Base-by-base conservation (phyloP, 2,888 invertebrate species). In the Aphrophora alni region DNA sequence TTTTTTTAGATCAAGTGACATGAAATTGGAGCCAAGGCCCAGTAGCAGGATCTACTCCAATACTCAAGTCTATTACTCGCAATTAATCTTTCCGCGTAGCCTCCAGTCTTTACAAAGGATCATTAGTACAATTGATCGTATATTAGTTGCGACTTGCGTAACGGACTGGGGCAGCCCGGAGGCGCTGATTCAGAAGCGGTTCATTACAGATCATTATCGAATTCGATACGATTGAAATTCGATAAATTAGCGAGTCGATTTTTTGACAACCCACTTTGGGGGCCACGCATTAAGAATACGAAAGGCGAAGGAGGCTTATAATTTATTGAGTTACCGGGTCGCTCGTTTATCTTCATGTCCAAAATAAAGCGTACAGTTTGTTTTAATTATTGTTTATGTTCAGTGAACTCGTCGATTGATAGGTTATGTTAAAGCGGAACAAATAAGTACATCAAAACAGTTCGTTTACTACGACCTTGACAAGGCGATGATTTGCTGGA, bases 171-270 rank as follows among this genome's bases (percentile, higher is more conserved):
- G 59, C 59, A 21, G 59, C 21, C 59, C 59, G 21, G 59, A n/a
- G 59, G 59, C 59, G 1, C 4, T 21, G 59, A 59, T 59, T 21
- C 59, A 59, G 59, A 59, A 59, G 59, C 59, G 59, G 59, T 59
- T 59, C 59, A 59, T 59, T 59, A 59, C n/a, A 59, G 59, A 59
- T 59, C 59, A 59, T 59, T 59, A 59, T 59, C 59, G 59, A 59
- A 59, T 59, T 21, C 59, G 59, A 59, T 59, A 59, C 59, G 59
- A 59, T 59, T 59, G 59, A 59, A 59, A 21, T 59, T 59, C 59
- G 59, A 59, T 59, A 59, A 59, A 59, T 59, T 59, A 59, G 59
- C 59, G 59, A 59, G 59, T 59, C 59, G 59, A 59, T 21, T 59
- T 59, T 59, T 59, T 59, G 59, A 59, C 59, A 59, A 59, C 59